phyloP scores from a whole-genome alignment of 2,888 invertebrate genomes.

The Andrena dorsata region DNA sequence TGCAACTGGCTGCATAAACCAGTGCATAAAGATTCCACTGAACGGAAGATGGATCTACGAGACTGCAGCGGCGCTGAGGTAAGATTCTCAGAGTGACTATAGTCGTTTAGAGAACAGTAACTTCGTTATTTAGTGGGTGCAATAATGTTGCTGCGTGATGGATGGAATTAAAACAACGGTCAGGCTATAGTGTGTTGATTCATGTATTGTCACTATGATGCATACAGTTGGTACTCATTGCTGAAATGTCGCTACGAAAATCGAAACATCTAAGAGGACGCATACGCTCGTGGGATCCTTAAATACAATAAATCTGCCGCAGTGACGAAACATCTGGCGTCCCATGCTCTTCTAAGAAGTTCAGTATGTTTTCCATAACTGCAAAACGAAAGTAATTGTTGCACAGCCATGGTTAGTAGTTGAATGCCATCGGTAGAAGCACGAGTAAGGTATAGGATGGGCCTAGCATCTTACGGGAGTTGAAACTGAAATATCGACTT shows the following conservation, averaged over 20 bases:
- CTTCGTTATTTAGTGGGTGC: not conserved
- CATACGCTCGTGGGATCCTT: conserved; percentile 17
- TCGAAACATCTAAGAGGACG: conserved; percentile 16
- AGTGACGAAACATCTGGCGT: conserved; percentile 38
- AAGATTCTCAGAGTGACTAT: too few relatives aligned
- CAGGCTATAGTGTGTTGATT: not conserved
- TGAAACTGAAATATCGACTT: too few relatives aligned
- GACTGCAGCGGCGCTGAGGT: not conserved
- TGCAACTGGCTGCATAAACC: not conserved
- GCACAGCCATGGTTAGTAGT: too few relatives aligned
- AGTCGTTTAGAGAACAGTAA: not conserved
- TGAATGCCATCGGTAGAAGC: too few relatives aligned
- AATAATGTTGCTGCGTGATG: not conserved
- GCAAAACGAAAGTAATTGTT: conserved; percentile 34
- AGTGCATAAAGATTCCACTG: not conserved
- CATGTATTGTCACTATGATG: conserved; percentile 15
- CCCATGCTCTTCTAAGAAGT: conserved; percentile 65
- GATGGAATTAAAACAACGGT: conserved; percentile 14
- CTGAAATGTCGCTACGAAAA: conserved; percentile 19
- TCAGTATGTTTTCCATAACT: conserved; percentile 63
- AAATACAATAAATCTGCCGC: conserved; percentile 60
- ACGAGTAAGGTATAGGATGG: too few relatives aligned
- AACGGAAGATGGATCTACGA: not conserved
- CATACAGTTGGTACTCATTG: conserved; percentile 32
- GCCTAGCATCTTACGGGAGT: too few relatives aligned